A percentile compares a stretch with the other conserved stretches of the same genome.
phyloP scores from a whole-genome alignment of 2,113 vertebrate genomes.

The Myiagra hebetior region DNA sequence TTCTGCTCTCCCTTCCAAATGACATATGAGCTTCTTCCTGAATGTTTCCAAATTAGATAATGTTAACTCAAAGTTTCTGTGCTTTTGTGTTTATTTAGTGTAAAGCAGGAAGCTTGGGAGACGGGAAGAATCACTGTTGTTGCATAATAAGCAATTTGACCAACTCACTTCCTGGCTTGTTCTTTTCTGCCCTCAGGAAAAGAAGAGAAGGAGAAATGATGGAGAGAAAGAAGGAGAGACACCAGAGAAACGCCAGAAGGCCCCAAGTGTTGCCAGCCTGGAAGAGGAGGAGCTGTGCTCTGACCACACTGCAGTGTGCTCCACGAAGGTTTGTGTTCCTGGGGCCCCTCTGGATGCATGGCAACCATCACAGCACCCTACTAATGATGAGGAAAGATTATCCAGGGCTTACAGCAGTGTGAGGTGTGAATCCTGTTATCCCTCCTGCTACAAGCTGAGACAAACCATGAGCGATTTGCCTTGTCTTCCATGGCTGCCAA shows the following conservation, averaged over 20 bases:
- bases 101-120: background rate
- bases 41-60: background rate
- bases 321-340: slow-evolving; percentile 74
- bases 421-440: background rate
- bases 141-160: background rate
- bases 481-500: background rate
- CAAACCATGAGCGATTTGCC: background rate
- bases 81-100: background rate
- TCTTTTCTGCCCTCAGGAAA: slow-evolving; percentile 66
- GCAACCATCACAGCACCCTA: rapidly evolving
- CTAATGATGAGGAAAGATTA: background rate
- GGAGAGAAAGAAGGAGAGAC: slow-evolving; percentile 66
- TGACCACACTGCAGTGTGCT: slow-evolving; percentile 73
- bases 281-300: slow-evolving; percentile 68
- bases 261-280: slow-evolving; percentile 57
- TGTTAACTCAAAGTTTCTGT: background rate
- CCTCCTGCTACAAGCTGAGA: background rate
- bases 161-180: background rate
- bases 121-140: background rate
- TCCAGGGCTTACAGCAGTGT: background rate
- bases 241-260: slow-evolving; percentile 75
- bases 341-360: background rate
- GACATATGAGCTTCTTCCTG: background rate
- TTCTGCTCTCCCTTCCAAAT: background rate
- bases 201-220: slow-evolving; percentile 71